Conservation (phyloP, 2,797 vertebrate genomes). For the Tachyglossus aculeatus region DNA sequence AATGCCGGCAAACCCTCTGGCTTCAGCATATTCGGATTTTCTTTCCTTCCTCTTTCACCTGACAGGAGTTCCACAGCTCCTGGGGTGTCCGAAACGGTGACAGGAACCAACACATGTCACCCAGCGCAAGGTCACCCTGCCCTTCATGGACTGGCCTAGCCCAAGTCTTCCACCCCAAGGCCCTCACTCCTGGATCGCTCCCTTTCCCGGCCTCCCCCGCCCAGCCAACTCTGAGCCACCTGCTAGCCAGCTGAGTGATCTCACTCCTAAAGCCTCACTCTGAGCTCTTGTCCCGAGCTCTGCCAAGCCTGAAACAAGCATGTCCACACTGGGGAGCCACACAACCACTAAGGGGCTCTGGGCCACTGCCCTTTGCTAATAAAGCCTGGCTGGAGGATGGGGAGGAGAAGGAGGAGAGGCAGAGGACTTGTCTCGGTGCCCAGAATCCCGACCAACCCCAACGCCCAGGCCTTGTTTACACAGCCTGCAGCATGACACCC, state of each 20-base stretch:
- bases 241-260: background rate
- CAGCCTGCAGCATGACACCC: too few species aligned
- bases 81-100: conserved; percentile 8
- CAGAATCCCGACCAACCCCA: conserved; percentile 25
- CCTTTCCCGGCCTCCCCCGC: background rate
- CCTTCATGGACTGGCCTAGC: background rate
- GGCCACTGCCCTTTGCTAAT: conserved; percentile 23
- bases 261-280: background rate
- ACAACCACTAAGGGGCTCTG: background rate
- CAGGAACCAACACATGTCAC: background rate
- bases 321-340: background rate
- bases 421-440: background rate
- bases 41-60: conserved; percentile 39
- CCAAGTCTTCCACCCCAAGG: too few species aligned
- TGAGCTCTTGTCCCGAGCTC: background rate
- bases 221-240: background rate
- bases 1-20: conserved; percentile 53
- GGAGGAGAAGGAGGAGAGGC: conserved; percentile 14
- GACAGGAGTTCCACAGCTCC: conserved; percentile 31
- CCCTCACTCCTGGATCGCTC: background rate
- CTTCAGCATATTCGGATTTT: conserved; percentile 12
- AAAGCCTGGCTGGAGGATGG: conserved; percentile 23
- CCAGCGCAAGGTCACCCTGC: rapidly evolving
- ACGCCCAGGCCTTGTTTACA: conserved; percentile 22
- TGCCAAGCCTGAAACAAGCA: conserved; percentile 17